Conservation (phyloP, 2,797 vertebrate species). For the Gallinago solitaria region DNA sequence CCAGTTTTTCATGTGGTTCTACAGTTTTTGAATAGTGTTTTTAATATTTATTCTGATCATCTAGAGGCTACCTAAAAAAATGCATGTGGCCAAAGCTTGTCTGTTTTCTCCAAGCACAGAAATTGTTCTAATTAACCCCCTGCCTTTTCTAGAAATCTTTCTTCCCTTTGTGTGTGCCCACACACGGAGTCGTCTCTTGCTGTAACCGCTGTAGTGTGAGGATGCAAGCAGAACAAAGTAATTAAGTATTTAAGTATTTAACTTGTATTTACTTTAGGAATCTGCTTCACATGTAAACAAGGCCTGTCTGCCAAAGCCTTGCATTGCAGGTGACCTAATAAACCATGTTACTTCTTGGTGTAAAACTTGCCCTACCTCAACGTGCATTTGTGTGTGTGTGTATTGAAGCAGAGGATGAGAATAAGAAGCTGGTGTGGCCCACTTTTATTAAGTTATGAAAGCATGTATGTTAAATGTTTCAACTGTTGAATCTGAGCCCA, state of each 20-base stretch:
- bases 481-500: slow-evolving; percentile 14
- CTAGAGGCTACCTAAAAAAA: background rate
- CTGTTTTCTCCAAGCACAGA: background rate
- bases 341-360: background rate
- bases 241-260: background rate
- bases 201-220: background rate
- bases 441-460: background rate
- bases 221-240: background rate
- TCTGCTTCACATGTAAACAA: background rate
- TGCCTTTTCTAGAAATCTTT: background rate
- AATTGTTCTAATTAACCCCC: background rate
- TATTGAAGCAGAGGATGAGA: background rate
- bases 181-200: background rate
- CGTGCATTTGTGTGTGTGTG: background rate
- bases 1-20: background rate
- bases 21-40: background rate
- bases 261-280: background rate
- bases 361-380: background rate
- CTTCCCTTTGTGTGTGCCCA: background rate
- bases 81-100: background rate
- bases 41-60: background rate
- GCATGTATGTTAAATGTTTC: background rate
- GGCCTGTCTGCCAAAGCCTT: background rate
- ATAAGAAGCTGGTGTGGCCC: background rate
- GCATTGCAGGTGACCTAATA: background rate